Evolutionary conservation across 2,888 invertebrate genomes (phyloP), one percentile per base, ranked within the genome.

Genomic region (Idaea biselata): DNA sequence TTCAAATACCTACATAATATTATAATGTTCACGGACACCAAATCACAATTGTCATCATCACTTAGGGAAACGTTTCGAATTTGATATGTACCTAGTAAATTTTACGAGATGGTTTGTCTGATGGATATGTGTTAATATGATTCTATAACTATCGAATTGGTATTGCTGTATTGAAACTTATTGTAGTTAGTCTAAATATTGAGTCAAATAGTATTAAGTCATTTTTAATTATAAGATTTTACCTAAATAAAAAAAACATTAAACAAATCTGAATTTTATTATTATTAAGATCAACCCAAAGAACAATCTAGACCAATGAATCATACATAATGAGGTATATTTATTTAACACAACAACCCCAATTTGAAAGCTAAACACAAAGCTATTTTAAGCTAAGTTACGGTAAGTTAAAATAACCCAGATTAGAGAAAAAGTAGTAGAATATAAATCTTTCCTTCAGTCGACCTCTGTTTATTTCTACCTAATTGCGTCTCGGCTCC

Each of bases 121-220:
- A 60, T 60, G 18, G 18, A 18, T 67, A 64, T 69, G 70, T 60
- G 60, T 75, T 69, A 68, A 70, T 64, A 63, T 77, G 77, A 73
- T 78, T 81, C 74, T 77, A 65, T 80, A 77, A 77, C 76, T 78
- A 77, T 75, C 74, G 75, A 75, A 56, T 79, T 80, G 75, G 75
- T 82, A 82, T 79, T 80, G 63, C 75, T 78, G 77, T 83, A 77
- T 77, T 44, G 44, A 44, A 44, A 79, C 78, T 64, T 65, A 66
- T 65, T 62, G 73, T 85, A 86, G 80, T 70, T 87, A 88, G 81
- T 76, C 70, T 80, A 87, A 86, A 80, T 88, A 87, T 87, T 81
- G 78, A 83, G 80, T 81, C 72, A 79, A 76, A 70, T 84, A 84
- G 77, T 65, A 68, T 8, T 89, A 89, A 88, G 84, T 81, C 69